Evolutionary conservation across 2,888 invertebrate genomes (phyloP).

Genomic region (Tubulanus polymorphus): DNA sequence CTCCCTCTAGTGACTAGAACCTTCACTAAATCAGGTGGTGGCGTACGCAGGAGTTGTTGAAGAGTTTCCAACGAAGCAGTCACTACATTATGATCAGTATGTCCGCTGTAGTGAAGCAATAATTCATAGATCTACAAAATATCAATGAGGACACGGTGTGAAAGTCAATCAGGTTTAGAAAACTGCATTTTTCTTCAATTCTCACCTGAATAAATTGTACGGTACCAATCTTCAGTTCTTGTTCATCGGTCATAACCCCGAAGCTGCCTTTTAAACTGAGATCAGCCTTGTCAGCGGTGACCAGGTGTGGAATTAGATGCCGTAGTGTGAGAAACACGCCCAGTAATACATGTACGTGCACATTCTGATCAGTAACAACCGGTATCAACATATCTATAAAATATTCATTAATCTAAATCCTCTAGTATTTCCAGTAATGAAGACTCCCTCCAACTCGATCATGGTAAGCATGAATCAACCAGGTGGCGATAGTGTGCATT

Average conservation of each 20-base stretch:
- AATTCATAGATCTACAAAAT: slow-evolving; percentile 55
- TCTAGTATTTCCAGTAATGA: no score
- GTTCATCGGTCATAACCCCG: slow-evolving; percentile 33
- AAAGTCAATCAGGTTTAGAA: no score
- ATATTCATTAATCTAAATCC: no score
- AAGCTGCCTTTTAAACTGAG: slow-evolving; percentile 44
- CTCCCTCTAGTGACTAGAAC: slow-evolving; percentile 58
- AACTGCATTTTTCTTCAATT: no score
- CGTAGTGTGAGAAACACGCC: slow-evolving; percentile 67
- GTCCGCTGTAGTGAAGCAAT: slow-evolving; percentile 56
- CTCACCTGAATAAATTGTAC: slow-evolving; percentile 42
- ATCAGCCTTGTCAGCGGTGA: slow-evolving; percentile 24
- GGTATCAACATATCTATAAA: slow-evolving; percentile 61
- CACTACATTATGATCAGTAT: slow-evolving; percentile 79
- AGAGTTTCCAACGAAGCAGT: slow-evolving; percentile 79
- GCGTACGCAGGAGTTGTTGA: slow-evolving; percentile 62
- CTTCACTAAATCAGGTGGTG: slow-evolving; percentile 58
- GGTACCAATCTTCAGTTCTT: slow-evolving; percentile 32
- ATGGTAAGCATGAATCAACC: no score
- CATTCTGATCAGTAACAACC: slow-evolving; percentile 56
- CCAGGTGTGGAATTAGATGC: slow-evolving; percentile 61
- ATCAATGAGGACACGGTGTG: no score
- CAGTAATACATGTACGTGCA: slow-evolving; percentile 59
- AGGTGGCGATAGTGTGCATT: no score
- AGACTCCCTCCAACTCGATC: no score